Evolutionary conservation across 2,888 invertebrate genomes (phyloP), one percentile per base, ranked within the genome.

Genomic region (Hyposoter didymator): DNA sequence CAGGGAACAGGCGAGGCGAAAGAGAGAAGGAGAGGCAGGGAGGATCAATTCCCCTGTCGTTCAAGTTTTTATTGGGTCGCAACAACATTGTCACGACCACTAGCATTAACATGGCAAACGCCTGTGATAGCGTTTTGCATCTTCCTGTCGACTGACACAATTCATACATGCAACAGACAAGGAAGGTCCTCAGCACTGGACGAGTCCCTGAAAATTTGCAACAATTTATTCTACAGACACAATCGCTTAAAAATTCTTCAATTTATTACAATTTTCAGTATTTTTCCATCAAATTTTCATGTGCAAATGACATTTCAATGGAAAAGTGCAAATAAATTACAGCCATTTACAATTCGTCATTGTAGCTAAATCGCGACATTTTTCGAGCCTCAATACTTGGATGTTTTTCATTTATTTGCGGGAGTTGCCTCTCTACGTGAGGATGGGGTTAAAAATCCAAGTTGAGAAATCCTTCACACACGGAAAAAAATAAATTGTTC

Each of bases 81-180:
- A 49, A 64, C 55, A 76, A n/a, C 43, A 32, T 73, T 55, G 22
- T 66, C 69, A 22, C 69, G 35, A 47, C n/a, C 19, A 39, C 73
- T 55, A 62, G 43, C 32, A 66, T 76, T 76, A 64, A 76, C 28
- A 49, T 62, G 32, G 67, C 74, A 74, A 74, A 74, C 59, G 35
- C 45, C 69, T 70, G 32, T 43, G 78, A 73, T 78, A 80, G 75
- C 75, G 79, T 64, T 66, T 28, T 72, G 19, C 52, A 32, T 69
- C 22, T 79, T 59, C 74, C 52, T 49, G n/a, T 47, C 19, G 66
- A 69, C 43, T 75, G 75, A 72, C 84, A 80, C 80, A 75, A 84
- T 72, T 84, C 35, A 45, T 43, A 64, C 59, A 5, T 35, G n/a
- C 14, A 66, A 66, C 39, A 39, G n/a, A 39, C 64, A 10, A 39